Evolutionary conservation across 2,113 vertebrate genomes (phyloP).

Genomic region (Puffinus mauretanicus): DNA sequence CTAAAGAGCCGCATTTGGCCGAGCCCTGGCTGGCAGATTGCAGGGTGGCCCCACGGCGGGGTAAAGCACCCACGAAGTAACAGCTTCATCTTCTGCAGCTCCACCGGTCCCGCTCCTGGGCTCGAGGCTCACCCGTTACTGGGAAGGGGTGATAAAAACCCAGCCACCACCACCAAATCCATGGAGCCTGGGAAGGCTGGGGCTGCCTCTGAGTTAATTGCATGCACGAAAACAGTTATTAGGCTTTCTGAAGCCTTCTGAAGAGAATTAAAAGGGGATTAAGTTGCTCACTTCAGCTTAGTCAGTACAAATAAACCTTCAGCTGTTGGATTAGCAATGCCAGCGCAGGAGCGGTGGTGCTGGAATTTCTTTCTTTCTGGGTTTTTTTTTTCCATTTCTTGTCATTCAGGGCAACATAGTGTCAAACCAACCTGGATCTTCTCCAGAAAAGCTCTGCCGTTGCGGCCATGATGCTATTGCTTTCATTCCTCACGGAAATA

Average conservation of each 20-base stretch:
- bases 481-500: background rate
- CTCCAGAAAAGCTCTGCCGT: background rate
- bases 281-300: conserved; percentile 29
- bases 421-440: background rate
- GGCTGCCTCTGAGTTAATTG: background rate
- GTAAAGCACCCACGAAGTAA: accelerated
- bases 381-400: background rate
- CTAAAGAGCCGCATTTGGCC: background rate
- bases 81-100: background rate
- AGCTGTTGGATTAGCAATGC: conserved; percentile 35
- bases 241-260: background rate
- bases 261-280: conserved; percentile 47
- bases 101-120: background rate
- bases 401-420: background rate
- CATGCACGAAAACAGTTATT: background rate
- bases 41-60: accelerated
- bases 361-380: background rate
- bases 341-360: background rate
- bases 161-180: background rate
- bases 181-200: background rate
- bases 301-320: conserved; percentile 51
- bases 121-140: accelerated
- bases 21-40: background rate
- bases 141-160: background rate
- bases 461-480: background rate